phyloP scores from a whole-genome alignment of 2,797 vertebrate genomes.

The Adelosebastes latens region DNA sequence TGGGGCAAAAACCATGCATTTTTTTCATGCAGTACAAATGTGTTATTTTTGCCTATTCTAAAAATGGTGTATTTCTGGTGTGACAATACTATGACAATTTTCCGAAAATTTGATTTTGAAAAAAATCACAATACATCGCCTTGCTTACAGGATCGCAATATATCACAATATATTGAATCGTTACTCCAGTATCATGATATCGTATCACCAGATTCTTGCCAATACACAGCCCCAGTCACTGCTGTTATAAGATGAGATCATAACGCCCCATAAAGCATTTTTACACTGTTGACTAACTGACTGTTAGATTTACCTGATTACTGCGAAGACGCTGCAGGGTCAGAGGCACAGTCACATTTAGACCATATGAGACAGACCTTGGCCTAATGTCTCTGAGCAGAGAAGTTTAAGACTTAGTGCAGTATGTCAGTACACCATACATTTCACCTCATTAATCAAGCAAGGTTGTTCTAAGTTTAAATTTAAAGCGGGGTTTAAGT shows the following conservation, averaged over 20 bases:
- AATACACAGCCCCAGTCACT: not conserved
- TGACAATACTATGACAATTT: too few species aligned
- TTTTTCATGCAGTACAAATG: fast-evolving
- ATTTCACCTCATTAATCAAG: constrained; percentile 71
- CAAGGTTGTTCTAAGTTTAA: constrained; percentile 57
- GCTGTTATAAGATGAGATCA: constrained; percentile 57
- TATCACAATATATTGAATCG: too few species aligned
- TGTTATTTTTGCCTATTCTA: too few species aligned
- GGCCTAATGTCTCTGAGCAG: constrained; percentile 51
- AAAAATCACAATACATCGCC: too few species aligned
- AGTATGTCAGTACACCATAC: constrained; percentile 33
- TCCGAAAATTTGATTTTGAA: fast-evolving
- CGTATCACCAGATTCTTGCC: fast-evolving
- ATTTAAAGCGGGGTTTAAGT: constrained; percentile 26
- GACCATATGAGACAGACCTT: constrained; percentile 40
- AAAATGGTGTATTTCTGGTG: too few species aligned
- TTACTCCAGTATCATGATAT: too few species aligned
- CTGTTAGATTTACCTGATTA: constrained; percentile 47
- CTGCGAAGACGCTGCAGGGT: constrained; percentile 35
- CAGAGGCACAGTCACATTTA: constrained; percentile 25
- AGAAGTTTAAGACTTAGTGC: constrained; percentile 45
- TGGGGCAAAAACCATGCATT: too few species aligned
- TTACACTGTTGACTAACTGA: constrained; percentile 46
- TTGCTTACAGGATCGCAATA: too few species aligned
- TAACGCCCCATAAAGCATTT: constrained; percentile 47